Evolutionary conservation across 2,797 vertebrate genomes (phyloP).

Genomic region (Halcyon smyrnensis): DNA sequence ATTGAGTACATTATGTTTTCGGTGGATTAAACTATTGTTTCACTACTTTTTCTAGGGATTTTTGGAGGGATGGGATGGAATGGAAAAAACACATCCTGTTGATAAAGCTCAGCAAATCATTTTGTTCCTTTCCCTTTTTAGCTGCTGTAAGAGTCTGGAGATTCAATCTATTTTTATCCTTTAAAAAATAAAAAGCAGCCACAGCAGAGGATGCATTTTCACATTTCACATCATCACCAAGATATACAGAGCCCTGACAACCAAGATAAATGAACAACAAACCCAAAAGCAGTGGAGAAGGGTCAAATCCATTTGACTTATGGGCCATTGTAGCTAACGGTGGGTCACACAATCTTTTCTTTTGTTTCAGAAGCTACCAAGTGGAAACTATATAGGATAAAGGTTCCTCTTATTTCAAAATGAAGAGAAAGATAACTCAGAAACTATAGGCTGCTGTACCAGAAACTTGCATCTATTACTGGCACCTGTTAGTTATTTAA

Average conservation of each 20-base stretch:
- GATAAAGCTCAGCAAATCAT: not conserved
- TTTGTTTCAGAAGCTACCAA: constrained; percentile 44
- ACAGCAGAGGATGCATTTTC: constrained; percentile 50
- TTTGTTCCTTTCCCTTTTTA: constrained; percentile 18
- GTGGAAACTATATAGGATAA: constrained; percentile 1
- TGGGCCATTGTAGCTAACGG: not conserved
- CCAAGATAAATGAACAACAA: constrained; percentile 69
- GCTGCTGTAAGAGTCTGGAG: not conserved
- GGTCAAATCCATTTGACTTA: constrained; percentile 70
- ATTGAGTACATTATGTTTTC: not conserved
- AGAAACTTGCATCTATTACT: not conserved
- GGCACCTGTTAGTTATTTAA: not conserved
- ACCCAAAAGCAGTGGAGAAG: constrained; percentile 35
- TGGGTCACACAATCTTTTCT: constrained; percentile 31
- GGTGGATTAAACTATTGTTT: not conserved
- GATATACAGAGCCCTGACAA: constrained; percentile 59
- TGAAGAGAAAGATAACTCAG: not conserved
- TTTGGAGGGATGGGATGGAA: not conserved
- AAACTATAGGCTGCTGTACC: not conserved
- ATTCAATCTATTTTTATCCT: constrained; percentile 51
- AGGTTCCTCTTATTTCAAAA: constrained; percentile 25
- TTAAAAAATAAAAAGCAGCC: constrained; percentile 53
- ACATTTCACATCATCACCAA: constrained; percentile 66
- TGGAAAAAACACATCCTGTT: not conserved
- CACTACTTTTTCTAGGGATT: not conserved